Conservation (phyloP, 2,113 vertebrate genomes). For the Actenoides lindsayi region DNA sequence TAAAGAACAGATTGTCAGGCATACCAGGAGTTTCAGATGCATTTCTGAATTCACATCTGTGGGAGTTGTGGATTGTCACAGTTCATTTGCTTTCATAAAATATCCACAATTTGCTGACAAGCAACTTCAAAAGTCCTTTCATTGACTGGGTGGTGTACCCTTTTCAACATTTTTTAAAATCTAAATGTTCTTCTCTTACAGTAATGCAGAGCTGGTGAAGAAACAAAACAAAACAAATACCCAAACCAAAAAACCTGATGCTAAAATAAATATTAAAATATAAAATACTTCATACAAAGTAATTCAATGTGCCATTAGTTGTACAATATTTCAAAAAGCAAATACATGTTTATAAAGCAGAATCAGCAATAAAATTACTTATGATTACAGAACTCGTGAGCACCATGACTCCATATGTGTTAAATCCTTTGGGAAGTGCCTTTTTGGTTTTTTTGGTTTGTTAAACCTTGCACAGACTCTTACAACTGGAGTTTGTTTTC, state of each 20-base stretch:
- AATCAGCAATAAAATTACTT: slow-evolving; percentile 74
- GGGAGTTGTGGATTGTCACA: slow-evolving; percentile 86
- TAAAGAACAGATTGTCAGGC: slow-evolving; percentile 87
- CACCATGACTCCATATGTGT: slow-evolving; percentile 76
- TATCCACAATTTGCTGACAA: slow-evolving; percentile 85
- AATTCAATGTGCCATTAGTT: slow-evolving; percentile 80
- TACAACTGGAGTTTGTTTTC: slow-evolving; percentile 70
- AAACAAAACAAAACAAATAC: slow-evolving; percentile 41
- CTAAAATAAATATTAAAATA: slow-evolving; percentile 85
- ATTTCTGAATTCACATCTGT: slow-evolving; percentile 85
- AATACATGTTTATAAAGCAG: slow-evolving; percentile 77
- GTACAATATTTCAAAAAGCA: slow-evolving; percentile 81
- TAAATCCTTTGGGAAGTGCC: slow-evolving; percentile 84
- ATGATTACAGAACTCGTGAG: slow-evolving; percentile 76
- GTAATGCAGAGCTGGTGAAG: slow-evolving; percentile 76
- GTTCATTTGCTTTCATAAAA: slow-evolving; percentile 83
- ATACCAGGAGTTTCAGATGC: slow-evolving; percentile 82
- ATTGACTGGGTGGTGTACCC: slow-evolving; percentile 75
- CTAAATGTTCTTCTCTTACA: slow-evolving; percentile 75
- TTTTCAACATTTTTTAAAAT: slow-evolving; percentile 72
- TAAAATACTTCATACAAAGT: slow-evolving; percentile 83
- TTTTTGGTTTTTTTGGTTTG: slow-evolving; percentile 72
- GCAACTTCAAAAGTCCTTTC: slow-evolving; percentile 83
- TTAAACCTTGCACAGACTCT: slow-evolving; percentile 75
- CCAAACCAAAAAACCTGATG: slow-evolving; percentile 67